These are phyloP conservation scores for Habroteleia sp. DNA, from an alignment of 2,888 invertebrate species.

Conservation along the genomic window DNA sequence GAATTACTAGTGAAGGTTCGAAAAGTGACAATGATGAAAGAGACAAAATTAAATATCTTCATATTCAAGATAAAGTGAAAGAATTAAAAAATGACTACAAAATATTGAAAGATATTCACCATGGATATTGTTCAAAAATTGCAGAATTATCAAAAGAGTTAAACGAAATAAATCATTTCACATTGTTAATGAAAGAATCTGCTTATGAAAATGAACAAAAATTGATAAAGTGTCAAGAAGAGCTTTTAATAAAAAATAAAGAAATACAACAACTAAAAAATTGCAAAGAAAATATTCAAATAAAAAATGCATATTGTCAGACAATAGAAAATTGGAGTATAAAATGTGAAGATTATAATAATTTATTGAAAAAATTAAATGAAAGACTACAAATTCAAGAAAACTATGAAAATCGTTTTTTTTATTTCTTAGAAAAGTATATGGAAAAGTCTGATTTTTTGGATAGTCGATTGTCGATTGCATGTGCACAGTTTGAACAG, in stretches of 20 bases:
- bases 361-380: slow-evolving; percentile 58
- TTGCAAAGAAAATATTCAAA: slow-evolving; percentile 58
- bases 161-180: slow-evolving; percentile 64
- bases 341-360: slow-evolving; percentile 61
- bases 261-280: slow-evolving; percentile 63
- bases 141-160: slow-evolving; percentile 67
- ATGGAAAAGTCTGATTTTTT: slow-evolving; percentile 64
- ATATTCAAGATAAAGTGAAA: slow-evolving; percentile 60
- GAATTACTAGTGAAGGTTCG: slow-evolving; percentile 66
- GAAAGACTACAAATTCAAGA: slow-evolving; percentile 63
- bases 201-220: slow-evolving; percentile 62
- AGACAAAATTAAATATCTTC: slow-evolving; percentile 64
- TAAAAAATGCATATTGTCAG: slow-evolving; percentile 46
- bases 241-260: slow-evolving; percentile 49
- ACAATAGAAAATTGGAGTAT: slow-evolving; percentile 40
- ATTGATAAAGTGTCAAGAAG: slow-evolving; percentile 64
- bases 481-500: slow-evolving; percentile 65
- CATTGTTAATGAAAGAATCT: slow-evolving; percentile 65
- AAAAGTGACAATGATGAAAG: slow-evolving; percentile 57
- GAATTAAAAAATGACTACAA: slow-evolving; percentile 68
- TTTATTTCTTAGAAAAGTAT: slow-evolving; percentile 65
- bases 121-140: slow-evolving; percentile 48
- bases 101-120: slow-evolving; percentile 63
- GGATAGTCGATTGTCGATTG: slow-evolving; percentile 66
- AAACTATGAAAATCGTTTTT: slow-evolving; percentile 61